Percentiles rank a stretch among this genome's conserved stretches.
phyloP scores from a whole-genome alignment of 1,140 invertebrate genomes.

The Drosophila serrata region DNA sequence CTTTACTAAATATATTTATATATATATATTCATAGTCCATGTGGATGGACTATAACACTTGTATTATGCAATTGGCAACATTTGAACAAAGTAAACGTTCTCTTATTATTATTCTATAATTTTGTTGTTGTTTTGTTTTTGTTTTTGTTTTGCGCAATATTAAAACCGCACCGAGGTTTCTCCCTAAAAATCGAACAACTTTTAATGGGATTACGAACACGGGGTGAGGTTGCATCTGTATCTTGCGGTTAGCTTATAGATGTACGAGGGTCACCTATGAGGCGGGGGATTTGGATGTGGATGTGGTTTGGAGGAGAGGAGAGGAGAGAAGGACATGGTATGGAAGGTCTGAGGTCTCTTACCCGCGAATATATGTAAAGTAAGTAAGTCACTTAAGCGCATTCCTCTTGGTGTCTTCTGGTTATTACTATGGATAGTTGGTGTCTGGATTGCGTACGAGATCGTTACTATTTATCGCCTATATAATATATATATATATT shows the following conservation, averaged over 20 bases:
- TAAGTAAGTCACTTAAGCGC: conserved; percentile 39
- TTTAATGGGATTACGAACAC: conserved; percentile 23
- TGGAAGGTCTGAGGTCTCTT: conserved; percentile 10
- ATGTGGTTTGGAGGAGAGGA: not conserved
- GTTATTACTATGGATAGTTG: conserved; percentile 27
- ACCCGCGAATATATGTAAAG: conserved; percentile 24
- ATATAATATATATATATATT: conserved; percentile 22
- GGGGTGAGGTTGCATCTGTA: conserved; percentile 19
- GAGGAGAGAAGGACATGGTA: not conserved
- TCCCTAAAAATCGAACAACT: conserved; percentile 27
- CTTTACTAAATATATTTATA: conserved; percentile 14
- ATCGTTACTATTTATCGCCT: conserved; percentile 9
- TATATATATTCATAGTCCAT: conserved; percentile 28
- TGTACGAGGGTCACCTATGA: not conserved
- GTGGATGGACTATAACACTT: conserved; percentile 36
- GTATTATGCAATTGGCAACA: conserved; percentile 47
- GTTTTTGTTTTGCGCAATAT: conserved; percentile 7
- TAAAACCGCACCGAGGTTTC: conserved; percentile 38
- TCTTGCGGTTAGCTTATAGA: conserved; percentile 21
- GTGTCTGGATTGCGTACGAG: conserved; percentile 24
- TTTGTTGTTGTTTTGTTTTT: not conserved
- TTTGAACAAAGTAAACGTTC: conserved; percentile 38
- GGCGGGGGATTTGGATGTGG: no score
- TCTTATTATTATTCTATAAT: not conserved
- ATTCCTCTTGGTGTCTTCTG: conserved; percentile 19